A percentile compares a stretch with the other conserved stretches of the same genome.
Conservation (phyloP, 1,140 invertebrate species). For the Cotesia typhae region DNA sequence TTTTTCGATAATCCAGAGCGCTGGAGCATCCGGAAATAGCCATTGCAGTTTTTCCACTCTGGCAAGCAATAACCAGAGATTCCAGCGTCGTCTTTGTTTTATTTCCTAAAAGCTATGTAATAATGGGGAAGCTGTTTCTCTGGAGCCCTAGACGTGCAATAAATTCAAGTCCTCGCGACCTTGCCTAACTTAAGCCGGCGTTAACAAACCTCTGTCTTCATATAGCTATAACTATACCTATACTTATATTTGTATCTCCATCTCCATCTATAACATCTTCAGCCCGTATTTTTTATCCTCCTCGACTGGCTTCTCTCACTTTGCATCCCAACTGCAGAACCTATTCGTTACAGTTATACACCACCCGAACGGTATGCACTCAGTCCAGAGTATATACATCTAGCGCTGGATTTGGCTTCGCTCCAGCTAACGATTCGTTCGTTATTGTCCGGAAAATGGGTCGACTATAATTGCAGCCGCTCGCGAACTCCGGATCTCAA, state of each 20-base stretch:
- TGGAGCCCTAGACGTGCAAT: slow-evolving; percentile 42
- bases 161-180: slow-evolving; percentile 57
- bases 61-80: slow-evolving; percentile 37
- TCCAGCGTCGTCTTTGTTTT: slow-evolving; percentile 24
- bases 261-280: no score
- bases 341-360: no score
- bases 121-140: slow-evolving; percentile 3
- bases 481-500: slow-evolving; percentile 39
- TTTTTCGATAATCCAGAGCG: slow-evolving; percentile 24
- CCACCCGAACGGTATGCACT: background rate
- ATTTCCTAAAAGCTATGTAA: slow-evolving; percentile 18
- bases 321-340: slow-evolving; percentile 1
- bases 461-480: slow-evolving; percentile 60
- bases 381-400: no score
- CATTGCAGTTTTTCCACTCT: slow-evolving; percentile 35
- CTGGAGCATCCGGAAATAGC: slow-evolving; percentile 35
- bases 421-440: slow-evolving; percentile 55
- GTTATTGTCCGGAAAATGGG: slow-evolving; percentile 64
- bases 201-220: slow-evolving; percentile 53
- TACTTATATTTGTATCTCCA: slow-evolving; percentile 28
- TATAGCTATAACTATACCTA: slow-evolving; percentile 43
- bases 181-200: slow-evolving; percentile 60
- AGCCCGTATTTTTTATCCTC: slow-evolving; percentile 10
- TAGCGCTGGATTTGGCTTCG: slow-evolving; percentile 54
- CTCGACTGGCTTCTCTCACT: background rate